A percentile compares a stretch with the other conserved stretches of the same genome.
These are phyloP conservation scores for Trichomycterus rosablanca DNA, from an alignment of 2,113 vertebrate genomes.

Conservation along the genomic window DNA sequence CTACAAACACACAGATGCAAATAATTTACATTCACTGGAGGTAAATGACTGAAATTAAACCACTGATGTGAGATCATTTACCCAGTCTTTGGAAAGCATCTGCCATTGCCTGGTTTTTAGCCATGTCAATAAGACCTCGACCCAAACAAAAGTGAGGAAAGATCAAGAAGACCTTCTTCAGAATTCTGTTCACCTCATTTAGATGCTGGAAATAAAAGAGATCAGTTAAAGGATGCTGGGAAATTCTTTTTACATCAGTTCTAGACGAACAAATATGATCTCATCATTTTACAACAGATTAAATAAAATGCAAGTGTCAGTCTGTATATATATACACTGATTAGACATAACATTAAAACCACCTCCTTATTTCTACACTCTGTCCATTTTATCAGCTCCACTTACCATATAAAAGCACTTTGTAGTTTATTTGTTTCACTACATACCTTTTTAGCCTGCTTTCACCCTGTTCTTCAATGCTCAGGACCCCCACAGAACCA, in stretches of 20 bases:
- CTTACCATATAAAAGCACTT: too few species aligned
- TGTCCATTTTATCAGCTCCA: too few species aligned
- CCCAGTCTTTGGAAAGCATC: slow-evolving; percentile 69
- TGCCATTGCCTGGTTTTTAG: slow-evolving; percentile 73
- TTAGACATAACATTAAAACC: too few species aligned
- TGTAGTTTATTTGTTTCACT: too few species aligned
- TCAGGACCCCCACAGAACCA: too few species aligned
- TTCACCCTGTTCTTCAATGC: too few species aligned
- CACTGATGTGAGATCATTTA: slow-evolving; percentile 27
- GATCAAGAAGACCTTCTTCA: slow-evolving; percentile 74
- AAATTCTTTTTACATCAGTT: background rate
- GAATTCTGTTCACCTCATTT: slow-evolving; percentile 66
- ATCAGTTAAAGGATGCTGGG: background rate
- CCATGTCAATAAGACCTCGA: slow-evolving; percentile 76
- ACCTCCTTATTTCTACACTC: too few species aligned
- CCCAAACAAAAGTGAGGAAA: slow-evolving; percentile 78
- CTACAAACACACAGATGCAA: slow-evolving; percentile 44
- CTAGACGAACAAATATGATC: background rate
- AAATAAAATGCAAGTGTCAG: background rate
- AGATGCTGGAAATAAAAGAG: slow-evolving; percentile 57
- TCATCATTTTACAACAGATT: background rate
- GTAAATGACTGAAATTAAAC: too few species aligned
- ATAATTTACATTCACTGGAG: background rate
- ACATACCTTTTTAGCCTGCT: too few species aligned
- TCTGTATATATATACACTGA: too few species aligned